Percentiles rank a stretch among this genome's conserved stretches.
phyloP scores from a whole-genome alignment of 2,888 invertebrate species.

The Agonopterix arenella region DNA sequence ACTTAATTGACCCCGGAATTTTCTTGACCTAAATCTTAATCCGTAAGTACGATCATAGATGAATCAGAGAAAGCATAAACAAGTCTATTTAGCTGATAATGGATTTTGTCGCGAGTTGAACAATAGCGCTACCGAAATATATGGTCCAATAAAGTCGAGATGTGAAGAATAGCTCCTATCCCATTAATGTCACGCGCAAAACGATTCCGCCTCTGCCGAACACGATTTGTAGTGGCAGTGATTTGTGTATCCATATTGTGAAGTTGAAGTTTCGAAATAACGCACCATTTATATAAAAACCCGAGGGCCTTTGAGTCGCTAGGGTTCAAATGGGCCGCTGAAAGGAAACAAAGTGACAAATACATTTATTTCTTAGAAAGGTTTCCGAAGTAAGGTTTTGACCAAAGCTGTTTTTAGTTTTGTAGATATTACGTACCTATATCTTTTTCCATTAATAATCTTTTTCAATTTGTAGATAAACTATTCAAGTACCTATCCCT shows the following conservation, averaged over 20 bases:
- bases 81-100: constrained; percentile 14
- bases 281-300: constrained; percentile 24
- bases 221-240: constrained; percentile 53
- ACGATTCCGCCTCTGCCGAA: constrained; percentile 43
- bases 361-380: not conserved
- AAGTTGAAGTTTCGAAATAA: constrained; percentile 37
- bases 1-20: too few relatives aligned
- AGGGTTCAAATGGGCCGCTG: not conserved
- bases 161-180: constrained; percentile 58
- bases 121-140: constrained; percentile 37
- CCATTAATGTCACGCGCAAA: constrained; percentile 64
- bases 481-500: too few relatives aligned
- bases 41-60: too few relatives aligned
- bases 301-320: not conserved
- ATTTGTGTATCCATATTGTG: constrained; percentile 51
- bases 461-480: too few relatives aligned
- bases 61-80: constrained; percentile 2
- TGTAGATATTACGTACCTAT: not conserved
- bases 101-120: constrained; percentile 19
- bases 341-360: not conserved
- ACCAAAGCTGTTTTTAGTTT: not conserved
- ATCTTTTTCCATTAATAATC: too few relatives aligned
- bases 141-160: constrained; percentile 58
- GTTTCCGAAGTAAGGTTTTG: not conserved
- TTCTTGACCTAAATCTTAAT: too few relatives aligned